A percentile compares a stretch with the other conserved stretches of the same genome.
Evolutionary conservation across 2,888 invertebrate genomes (phyloP).

Genomic region (Phyllotreta cruciferae): DNA sequence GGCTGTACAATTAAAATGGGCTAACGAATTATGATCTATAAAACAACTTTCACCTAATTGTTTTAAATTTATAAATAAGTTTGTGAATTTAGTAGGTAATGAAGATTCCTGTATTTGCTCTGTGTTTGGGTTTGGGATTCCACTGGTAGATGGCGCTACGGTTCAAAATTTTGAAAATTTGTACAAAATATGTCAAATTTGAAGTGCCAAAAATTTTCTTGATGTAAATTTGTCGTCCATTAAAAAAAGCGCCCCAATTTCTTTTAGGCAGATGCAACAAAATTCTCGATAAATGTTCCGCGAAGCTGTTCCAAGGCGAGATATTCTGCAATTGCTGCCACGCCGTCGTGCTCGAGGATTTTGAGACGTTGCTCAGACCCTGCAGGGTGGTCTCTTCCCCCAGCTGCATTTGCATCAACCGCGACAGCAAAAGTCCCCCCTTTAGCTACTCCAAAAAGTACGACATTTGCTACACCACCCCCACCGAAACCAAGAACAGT

Average conservation of each 20-base stretch:
- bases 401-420: slow-evolving; percentile 40
- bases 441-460: slow-evolving; percentile 32
- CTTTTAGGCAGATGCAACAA: slow-evolving; percentile 45
- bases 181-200: too few relatives aligned
- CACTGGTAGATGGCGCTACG: too few relatives aligned
- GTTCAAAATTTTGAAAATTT: too few relatives aligned
- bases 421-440: slow-evolving; percentile 12
- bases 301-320: slow-evolving; percentile 50
- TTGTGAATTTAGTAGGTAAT: too few relatives aligned
- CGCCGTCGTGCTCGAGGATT: slow-evolving; percentile 38
- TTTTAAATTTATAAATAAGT: slow-evolving; percentile 7
- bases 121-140: too few relatives aligned
- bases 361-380: slow-evolving; percentile 37
- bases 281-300: slow-evolving; percentile 44
- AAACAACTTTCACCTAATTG: slow-evolving; percentile 14
- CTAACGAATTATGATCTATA: slow-evolving; percentile 22
- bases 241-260: neutral
- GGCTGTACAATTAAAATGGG: slow-evolving; percentile 11
- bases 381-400: slow-evolving; percentile 43
- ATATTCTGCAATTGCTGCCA: slow-evolving; percentile 46
- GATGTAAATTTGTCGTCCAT: too few relatives aligned
- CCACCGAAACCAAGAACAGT: slow-evolving; percentile 33
- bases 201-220: too few relatives aligned
- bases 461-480: slow-evolving; percentile 33
- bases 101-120: too few relatives aligned